Conservation (phyloP, 2,888 invertebrate genomes). For the Agriotes lineatus region DNA sequence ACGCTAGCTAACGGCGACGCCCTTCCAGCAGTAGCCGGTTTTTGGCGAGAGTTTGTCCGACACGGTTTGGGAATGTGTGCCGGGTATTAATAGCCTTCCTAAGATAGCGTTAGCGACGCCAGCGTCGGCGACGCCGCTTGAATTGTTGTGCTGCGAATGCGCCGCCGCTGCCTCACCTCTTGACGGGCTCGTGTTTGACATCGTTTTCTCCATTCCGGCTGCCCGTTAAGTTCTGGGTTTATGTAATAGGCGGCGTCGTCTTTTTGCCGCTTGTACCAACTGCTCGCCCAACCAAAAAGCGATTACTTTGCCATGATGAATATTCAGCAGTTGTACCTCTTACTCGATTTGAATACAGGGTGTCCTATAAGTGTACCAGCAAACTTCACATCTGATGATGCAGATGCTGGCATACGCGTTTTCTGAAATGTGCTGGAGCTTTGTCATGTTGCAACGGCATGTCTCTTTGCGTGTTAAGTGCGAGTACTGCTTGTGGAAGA, state of each 20-base stretch:
- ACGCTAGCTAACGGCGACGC: conserved; percentile 47
- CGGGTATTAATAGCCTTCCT: conserved; percentile 54
- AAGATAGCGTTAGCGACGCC: conserved; percentile 53
- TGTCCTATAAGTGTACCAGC: neutral
- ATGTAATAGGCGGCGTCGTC: conserved; percentile 6
- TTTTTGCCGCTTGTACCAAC: too few relatives aligned
- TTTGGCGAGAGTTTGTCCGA: conserved; percentile 50
- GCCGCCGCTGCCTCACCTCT: conserved; percentile 2
- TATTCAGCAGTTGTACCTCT: neutral
- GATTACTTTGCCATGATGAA: neutral
- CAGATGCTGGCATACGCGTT: neutral
- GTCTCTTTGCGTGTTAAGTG: too few relatives aligned
- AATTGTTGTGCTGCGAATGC: conserved; percentile 19
- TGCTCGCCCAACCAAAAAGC: too few relatives aligned
- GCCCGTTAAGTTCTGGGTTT: conserved; percentile 1
- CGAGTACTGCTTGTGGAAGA: too few relatives aligned
- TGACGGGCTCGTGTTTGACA: conserved; percentile 11
- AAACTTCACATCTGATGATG: neutral
- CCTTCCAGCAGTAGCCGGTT: conserved; percentile 41
- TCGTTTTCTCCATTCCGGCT: neutral
- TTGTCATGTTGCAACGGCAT: too few relatives aligned
- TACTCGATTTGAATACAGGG: neutral
- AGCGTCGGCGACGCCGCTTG: conserved; percentile 29
- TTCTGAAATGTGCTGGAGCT: too few relatives aligned
- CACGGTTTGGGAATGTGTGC: conserved; percentile 54